Evolutionary conservation across 1,140 invertebrate genomes (phyloP).

Genomic region (Tenebrio molitor): DNA sequence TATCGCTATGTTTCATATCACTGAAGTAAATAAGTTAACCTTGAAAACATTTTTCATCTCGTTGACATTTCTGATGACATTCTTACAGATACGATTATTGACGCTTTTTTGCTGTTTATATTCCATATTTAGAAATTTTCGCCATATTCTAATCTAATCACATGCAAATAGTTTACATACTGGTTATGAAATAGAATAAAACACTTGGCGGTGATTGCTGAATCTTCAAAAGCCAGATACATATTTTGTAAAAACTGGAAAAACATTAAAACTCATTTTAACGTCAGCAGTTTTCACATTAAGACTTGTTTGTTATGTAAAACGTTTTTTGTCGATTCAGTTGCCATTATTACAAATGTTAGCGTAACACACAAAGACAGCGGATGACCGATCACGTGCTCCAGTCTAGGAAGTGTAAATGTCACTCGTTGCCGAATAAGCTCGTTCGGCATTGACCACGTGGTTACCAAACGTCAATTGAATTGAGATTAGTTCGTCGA

Average conservation of each 20-base stretch:
- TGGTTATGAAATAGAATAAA: neutral
- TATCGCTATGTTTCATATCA: constrained; percentile 31
- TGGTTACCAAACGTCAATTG: constrained; percentile 20
- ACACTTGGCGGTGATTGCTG: neutral
- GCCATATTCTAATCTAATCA: constrained; percentile 24
- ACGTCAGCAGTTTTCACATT: too few relatives aligned
- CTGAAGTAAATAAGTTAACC: constrained; percentile 27
- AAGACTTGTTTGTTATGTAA: too few relatives aligned
- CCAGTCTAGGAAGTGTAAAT: neutral
- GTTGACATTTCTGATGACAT: constrained; percentile 18
- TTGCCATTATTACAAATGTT: too few relatives aligned
- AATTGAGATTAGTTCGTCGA: constrained; percentile 29
- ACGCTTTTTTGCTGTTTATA: neutral
- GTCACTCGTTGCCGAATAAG: neutral
- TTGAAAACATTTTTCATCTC: constrained; percentile 8
- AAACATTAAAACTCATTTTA: too few relatives aligned
- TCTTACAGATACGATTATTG: neutral
- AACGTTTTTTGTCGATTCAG: too few relatives aligned
- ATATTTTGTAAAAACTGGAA: too few relatives aligned
- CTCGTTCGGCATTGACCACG: constrained; percentile 2
- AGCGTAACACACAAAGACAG: too few relatives aligned
- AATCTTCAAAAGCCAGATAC: too few relatives aligned
- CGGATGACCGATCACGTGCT: neutral
- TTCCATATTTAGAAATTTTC: constrained; percentile 4
- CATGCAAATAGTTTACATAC: constrained; percentile 10